Base-by-base conservation (phyloP, 1,140 invertebrate species). In the Ruditapes philippinarum region DNA sequence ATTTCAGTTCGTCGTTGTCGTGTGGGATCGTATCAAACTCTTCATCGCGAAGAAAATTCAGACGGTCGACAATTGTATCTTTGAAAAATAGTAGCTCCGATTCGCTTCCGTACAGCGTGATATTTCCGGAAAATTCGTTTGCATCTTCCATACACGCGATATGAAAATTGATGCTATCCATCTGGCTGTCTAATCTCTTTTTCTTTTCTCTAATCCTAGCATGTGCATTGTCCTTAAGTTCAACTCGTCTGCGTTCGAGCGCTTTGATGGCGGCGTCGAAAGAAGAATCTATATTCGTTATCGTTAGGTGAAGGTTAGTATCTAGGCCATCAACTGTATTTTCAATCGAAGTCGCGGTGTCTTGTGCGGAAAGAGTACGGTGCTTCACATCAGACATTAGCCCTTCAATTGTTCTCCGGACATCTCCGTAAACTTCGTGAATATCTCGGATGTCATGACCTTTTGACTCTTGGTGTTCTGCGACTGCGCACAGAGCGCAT, bases 1-100 rank as follows among this genome's bases (percentile, higher is more conserved):
- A 89, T 51, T 89, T 89, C 0, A 89, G 60, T n/a, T 89, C 87
- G 28, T 89, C 87, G 57, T 89, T 89, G 62, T 89, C 87, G 49
- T 89, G 87, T 1, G 87, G 87, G 54, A 89, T 74, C 4, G 80
- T 89, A 31, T 89, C 87, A 33, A 89, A 89, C 19, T 89, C 78
- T 81, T 89, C 87, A 31, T 89, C 87, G 25, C 79, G 62, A 19
- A 89, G 87, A 28, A 81, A 45, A 62, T 81, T 89, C 22, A 89
- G 54, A 9, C 87, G 78, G 19, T 89, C 79, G 5, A 82, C 49
- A 65, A 89, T 82, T 11, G 51, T 82, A 49, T 89, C 87, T 31
- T 89, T 89, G 42, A 81, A 82, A 36, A 89, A 89, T 11, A 89
- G 38, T 17, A 89, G 62, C 42, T 89, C 87, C 0, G 78, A 81